Percentiles rank a stretch among this genome's conserved stretches.
Conservation (phyloP, 1,140 invertebrate genomes). For the Anadara kagoshimensis region DNA sequence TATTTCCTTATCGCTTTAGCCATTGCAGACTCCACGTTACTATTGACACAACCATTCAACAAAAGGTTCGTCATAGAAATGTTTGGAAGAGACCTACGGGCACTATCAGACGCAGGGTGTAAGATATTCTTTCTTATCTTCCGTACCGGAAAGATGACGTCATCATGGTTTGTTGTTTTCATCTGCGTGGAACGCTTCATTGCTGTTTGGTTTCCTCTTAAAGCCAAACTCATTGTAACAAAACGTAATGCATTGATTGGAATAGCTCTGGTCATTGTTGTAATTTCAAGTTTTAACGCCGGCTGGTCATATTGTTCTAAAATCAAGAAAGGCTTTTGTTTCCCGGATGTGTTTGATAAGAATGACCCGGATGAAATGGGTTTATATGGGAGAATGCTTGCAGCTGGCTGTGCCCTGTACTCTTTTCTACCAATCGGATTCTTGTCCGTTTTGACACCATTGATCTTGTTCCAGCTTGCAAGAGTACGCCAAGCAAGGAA, state of each 20-base stretch:
- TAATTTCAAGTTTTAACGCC: conserved; percentile 24
- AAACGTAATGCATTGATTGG: conserved; percentile 23
- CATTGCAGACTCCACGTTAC: conserved; percentile 24
- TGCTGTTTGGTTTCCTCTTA: conserved; percentile 49
- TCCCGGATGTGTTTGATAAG: conserved; percentile 31
- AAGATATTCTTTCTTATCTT: conserved; percentile 46
- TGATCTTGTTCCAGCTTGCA: conserved; percentile 30
- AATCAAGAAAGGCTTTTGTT: conserved; percentile 35
- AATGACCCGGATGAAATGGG: neutral
- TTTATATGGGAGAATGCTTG: conserved; percentile 15
- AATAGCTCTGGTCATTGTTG: conserved; percentile 8
- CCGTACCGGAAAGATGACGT: conserved; percentile 49
- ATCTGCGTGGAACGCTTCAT: conserved; percentile 48
- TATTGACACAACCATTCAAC: conserved; percentile 44
- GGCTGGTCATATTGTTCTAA: conserved; percentile 37
- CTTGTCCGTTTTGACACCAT: conserved; percentile 11
- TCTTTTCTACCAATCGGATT: conserved; percentile 26
- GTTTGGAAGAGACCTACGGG: conserved; percentile 38
- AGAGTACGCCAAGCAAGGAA: neutral
- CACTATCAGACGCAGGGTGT: conserved; percentile 35
- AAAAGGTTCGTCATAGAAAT: conserved; percentile 36
- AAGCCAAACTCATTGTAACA: conserved; percentile 38
- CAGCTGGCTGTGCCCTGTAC: conserved; percentile 17
- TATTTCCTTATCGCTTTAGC: conserved; percentile 22
- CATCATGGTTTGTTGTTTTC: conserved; percentile 53